A percentile compares a stretch with the other conserved stretches of the same genome.
These are phyloP conservation scores for Heloderma charlesbogerti DNA, from an alignment of 2,113 vertebrate genomes.

Conservation along the genomic window DNA sequence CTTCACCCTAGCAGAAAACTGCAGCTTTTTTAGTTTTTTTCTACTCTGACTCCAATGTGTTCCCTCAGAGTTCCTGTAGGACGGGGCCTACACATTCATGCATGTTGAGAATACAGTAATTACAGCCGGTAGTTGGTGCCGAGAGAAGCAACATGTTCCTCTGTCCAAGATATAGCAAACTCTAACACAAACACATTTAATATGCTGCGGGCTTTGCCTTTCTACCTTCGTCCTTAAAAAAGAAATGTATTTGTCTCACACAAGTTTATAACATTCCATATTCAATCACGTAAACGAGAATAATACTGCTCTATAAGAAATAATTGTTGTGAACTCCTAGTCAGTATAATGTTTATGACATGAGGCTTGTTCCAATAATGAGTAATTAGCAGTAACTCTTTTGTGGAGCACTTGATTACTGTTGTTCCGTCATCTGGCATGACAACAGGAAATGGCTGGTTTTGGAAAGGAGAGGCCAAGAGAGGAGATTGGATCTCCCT, in stretches of 20 bases:
- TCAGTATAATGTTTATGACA: slow-evolving; percentile 27
- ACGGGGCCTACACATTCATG: background rate
- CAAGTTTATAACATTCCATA: slow-evolving; percentile 32
- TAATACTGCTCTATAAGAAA: slow-evolving; percentile 32
- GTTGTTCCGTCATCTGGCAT: slow-evolving; percentile 66
- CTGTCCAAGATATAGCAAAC: background rate
- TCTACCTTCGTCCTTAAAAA: slow-evolving; percentile 48
- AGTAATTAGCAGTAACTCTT: slow-evolving; percentile 70
- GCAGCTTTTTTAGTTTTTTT: background rate
- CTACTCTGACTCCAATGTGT: background rate
- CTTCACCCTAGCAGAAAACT: background rate
- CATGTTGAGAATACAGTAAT: background rate
- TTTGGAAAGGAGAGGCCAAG: slow-evolving; percentile 38
- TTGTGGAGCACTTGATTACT: slow-evolving; percentile 72
- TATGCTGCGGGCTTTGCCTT: slow-evolving; percentile 42
- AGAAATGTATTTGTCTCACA: slow-evolving; percentile 26
- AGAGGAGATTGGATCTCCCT: slow-evolving; percentile 49
- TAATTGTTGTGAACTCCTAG: slow-evolving; percentile 55
- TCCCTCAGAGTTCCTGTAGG: background rate
- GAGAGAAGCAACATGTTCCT: background rate
- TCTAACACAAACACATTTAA: slow-evolving; percentile 32
- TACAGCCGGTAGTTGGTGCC: background rate
- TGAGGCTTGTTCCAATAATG: slow-evolving; percentile 68
- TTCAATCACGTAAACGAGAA: slow-evolving; percentile 54
- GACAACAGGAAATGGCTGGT: slow-evolving; percentile 55